phyloP scores from a whole-genome alignment of 2,797 vertebrate genomes.

The Chaunax sp. region DNA sequence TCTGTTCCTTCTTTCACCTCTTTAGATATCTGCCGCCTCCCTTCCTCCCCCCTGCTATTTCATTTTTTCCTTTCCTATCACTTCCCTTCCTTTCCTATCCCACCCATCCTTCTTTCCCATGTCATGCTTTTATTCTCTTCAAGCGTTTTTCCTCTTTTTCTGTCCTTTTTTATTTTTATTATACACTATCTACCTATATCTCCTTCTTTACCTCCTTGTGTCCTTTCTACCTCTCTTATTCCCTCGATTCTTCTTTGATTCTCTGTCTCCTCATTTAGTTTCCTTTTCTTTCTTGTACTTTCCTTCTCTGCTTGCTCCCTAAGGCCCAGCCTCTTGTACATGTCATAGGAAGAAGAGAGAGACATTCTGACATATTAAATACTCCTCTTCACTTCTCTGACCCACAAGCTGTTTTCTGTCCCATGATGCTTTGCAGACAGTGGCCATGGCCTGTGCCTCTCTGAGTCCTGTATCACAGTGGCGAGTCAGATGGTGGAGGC shows the following conservation, averaged over 20 bases:
- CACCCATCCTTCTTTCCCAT: not conserved
- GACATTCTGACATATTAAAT: too few relatives aligned
- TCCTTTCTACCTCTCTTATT: too few relatives aligned
- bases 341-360: too few relatives aligned
- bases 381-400: not conserved
- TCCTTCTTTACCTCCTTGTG: not conserved
- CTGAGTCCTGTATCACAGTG: slow-evolving; percentile 91
- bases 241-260: not conserved
- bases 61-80: not conserved
- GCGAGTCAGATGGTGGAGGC: slow-evolving; percentile 95
- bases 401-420: not conserved
- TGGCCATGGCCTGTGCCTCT: slow-evolving; percentile 89
- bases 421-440: slow-evolving; percentile 79
- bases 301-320: not conserved
- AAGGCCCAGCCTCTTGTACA: not conserved
- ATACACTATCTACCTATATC: not conserved
- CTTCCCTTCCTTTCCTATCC: not conserved
- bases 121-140: too few relatives aligned
- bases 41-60: not conserved
- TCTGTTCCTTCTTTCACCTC: not conserved
- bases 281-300: too few relatives aligned
- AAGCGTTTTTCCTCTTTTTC: not conserved
- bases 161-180: not conserved
- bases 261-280: too few relatives aligned
- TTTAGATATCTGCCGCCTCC: not conserved